Evolutionary conservation across 2,888 invertebrate species (phyloP).

Genomic region (Exephanes ischioxanthus): DNA sequence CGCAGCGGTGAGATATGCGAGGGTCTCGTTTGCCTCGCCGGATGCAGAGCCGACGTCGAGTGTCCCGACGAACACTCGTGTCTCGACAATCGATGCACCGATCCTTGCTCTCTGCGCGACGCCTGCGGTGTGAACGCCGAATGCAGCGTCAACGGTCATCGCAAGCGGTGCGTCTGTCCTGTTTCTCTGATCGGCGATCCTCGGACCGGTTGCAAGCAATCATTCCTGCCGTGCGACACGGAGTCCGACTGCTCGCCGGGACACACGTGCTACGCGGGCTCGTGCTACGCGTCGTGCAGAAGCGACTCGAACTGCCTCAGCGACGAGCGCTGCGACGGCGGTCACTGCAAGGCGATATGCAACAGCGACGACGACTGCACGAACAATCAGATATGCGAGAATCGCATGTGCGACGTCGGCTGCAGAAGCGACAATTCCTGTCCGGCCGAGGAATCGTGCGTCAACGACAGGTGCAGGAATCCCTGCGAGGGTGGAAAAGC

Average conservation of each 20-base stretch:
- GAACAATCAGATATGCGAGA: conserved; percentile 94
- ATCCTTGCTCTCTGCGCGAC: conserved; percentile 91
- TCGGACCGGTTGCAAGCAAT: conserved; percentile 90
- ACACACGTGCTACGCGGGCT: conserved; percentile 91
- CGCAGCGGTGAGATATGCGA: conserved; percentile 95
- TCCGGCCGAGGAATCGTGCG: conserved; percentile 91
- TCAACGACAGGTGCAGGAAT: conserved; percentile 93
- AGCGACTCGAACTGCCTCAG: conserved; percentile 93
- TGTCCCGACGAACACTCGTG: conserved; percentile 92
- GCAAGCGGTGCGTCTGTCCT: conserved; percentile 91
- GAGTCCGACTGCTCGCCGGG: conserved; percentile 90
- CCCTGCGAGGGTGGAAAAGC: conserved; percentile 91
- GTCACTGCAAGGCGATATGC: conserved; percentile 93
- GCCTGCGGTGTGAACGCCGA: conserved; percentile 94
- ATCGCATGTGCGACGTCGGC: conserved; percentile 93
- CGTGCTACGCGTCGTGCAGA: conserved; percentile 92
- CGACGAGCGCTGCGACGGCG: conserved; percentile 94
- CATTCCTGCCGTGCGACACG: conserved; percentile 88
- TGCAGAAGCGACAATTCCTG: conserved; percentile 95
- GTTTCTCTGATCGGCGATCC: conserved; percentile 91
- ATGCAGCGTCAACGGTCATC: conserved; percentile 90
- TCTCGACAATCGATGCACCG: conserved; percentile 91
- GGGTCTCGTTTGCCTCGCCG: conserved; percentile 91
- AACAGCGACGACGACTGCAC: conserved; percentile 94
- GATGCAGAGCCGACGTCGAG: conserved; percentile 93